phyloP scores from a whole-genome alignment of 2,113 vertebrate species.

The Sitta europaea region DNA sequence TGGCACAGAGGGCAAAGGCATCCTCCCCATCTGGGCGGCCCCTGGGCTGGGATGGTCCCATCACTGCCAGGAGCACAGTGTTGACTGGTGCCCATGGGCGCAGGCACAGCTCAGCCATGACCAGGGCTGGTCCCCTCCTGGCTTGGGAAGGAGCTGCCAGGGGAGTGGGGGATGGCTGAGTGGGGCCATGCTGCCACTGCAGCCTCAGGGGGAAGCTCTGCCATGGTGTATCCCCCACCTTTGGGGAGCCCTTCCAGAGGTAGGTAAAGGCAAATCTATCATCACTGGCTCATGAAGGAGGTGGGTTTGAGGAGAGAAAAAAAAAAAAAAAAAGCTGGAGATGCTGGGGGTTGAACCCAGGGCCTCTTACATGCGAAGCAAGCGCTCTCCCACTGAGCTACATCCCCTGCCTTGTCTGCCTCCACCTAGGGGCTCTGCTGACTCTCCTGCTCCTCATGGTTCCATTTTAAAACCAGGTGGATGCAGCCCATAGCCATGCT shows the following conservation, averaged over 20 bases:
- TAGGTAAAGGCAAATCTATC: fast-evolving
- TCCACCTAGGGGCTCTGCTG: fast-evolving
- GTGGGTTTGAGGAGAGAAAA: neutral
- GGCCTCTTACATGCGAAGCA: neutral
- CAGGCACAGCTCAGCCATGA: too few species aligned
- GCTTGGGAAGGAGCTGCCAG: neutral
- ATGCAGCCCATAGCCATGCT: too few species aligned
- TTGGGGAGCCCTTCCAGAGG: neutral
- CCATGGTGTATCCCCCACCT: neutral
- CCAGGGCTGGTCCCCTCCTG: neutral
- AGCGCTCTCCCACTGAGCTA: neutral
- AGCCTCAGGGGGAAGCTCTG: neutral
- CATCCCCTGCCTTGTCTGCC: fast-evolving
- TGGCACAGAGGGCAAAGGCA: neutral
- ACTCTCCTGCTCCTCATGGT: fast-evolving
- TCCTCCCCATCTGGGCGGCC: fast-evolving
- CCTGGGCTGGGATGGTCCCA: too few species aligned
- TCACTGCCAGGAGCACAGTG: fast-evolving
- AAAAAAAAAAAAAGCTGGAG: neutral
- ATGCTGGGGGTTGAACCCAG: neutral
- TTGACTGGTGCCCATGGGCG: fast-evolving
- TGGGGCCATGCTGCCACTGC: neutral
- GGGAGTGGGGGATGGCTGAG: fast-evolving
- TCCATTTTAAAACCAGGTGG: neutral
- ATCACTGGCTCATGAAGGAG: neutral